Conservation (phyloP, 2,797 vertebrate species). For the Sebastes paucispinis region DNA sequence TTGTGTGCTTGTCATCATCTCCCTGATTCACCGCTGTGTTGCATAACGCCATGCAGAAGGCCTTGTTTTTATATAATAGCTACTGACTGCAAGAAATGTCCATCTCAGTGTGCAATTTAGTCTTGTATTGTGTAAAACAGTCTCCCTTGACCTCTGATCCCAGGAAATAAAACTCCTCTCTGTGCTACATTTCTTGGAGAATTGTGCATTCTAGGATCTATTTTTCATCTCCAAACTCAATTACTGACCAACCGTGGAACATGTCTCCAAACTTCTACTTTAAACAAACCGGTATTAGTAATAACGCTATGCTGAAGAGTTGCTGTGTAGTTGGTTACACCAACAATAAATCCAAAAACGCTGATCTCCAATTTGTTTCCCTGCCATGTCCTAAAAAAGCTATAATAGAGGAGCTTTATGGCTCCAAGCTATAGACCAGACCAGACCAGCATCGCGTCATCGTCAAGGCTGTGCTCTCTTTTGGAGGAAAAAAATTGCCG, state of each 20-base stretch:
- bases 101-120: background rate
- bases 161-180: background rate
- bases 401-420: no score
- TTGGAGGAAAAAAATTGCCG: no score
- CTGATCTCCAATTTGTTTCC: no score
- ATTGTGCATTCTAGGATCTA: background rate
- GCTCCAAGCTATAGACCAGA: no score
- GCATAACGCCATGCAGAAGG: conserved; percentile 36
- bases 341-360: no score
- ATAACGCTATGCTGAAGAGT: no score
- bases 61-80: conserved; percentile 41
- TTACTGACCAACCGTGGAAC: background rate
- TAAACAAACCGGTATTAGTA: no score
- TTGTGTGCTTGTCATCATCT: conserved; percentile 42
- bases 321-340: no score
- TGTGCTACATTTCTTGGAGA: background rate
- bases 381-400: no score
- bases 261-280: no score
- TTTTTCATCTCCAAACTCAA: background rate
- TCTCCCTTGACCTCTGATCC: background rate
- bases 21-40: conserved; percentile 40
- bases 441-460: no score
- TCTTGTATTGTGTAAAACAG: background rate
- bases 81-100: conserved; percentile 20
- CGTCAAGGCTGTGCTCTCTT: rapidly evolving